Conservation (phyloP, 2,113 vertebrate genomes). For the Ascaphus truei region DNA sequence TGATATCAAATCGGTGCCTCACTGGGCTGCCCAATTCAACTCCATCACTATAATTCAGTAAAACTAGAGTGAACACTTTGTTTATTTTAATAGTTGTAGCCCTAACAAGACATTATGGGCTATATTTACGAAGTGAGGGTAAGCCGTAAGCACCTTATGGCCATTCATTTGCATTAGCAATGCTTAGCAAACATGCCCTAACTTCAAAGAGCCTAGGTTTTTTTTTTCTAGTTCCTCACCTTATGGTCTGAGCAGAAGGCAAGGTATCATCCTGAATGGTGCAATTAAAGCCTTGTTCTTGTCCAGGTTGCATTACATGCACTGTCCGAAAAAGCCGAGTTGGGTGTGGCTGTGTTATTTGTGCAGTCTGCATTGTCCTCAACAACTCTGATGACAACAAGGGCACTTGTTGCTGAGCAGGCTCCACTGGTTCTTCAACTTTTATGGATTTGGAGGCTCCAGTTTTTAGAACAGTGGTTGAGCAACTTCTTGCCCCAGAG, state of each 20-base stretch:
- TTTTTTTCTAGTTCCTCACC: conserved; percentile 55
- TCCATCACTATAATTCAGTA: no score
- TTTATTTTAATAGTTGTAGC: no score
- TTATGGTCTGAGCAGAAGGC: conserved; percentile 57
- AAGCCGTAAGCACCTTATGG: no score
- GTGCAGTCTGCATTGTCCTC: conserved; percentile 79
- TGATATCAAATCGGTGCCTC: no score
- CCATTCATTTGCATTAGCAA: no score
- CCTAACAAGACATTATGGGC: no score
- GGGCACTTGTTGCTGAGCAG: conserved; percentile 73
- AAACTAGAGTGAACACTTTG: no score
- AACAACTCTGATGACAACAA: conserved; percentile 79
- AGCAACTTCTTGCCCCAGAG: conserved; percentile 52
- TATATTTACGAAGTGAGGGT: no score
- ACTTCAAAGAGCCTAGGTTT: no score
- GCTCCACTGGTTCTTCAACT: conserved; percentile 63
- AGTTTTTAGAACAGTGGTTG: conserved; percentile 60
- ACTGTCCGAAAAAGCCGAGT: conserved; percentile 86
- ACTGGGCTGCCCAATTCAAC: no score
- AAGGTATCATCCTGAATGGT: conserved; percentile 56
- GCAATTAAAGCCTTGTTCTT: conserved; percentile 61
- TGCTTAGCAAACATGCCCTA: no score
- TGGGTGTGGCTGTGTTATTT: conserved; percentile 67
- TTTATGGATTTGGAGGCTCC: conserved; percentile 61
- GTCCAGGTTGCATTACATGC: conserved; percentile 82